Conservation (phyloP, 2,888 invertebrate genomes). For the Danaus chrysippus region DNA sequence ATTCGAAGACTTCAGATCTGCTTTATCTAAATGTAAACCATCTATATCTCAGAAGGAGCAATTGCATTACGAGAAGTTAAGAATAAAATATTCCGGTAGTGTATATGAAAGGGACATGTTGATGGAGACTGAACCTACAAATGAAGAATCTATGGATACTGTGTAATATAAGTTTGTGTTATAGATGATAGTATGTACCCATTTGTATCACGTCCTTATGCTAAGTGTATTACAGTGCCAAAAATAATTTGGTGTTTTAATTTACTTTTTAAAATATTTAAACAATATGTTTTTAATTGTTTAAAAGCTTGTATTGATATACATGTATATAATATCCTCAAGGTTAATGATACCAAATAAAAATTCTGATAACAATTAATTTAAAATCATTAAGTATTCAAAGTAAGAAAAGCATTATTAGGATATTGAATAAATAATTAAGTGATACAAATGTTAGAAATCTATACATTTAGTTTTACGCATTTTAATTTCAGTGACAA, state of each 20-base stretch:
- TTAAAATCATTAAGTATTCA: background rate
- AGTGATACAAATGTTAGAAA: constrained; percentile 31
- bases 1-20: constrained; percentile 86
- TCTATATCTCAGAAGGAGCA: constrained; percentile 91
- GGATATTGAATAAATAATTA: constrained; percentile 17
- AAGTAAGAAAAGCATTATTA: constrained; percentile 2
- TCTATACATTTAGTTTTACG: constrained; percentile 33
- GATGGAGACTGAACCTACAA: constrained; percentile 75
- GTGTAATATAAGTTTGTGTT: constrained; percentile 39
- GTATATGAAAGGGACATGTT: constrained; percentile 74
- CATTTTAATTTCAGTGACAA: constrained; percentile 44
- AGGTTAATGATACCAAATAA: background rate
- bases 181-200: constrained; percentile 28
- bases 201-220: constrained; percentile 38
- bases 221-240: constrained; percentile 57
- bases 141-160: constrained; percentile 75
- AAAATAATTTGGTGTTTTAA: constrained; percentile 23
- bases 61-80: constrained; percentile 86
- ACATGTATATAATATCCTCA: background rate
- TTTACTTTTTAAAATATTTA: constrained; percentile 12
- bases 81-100: constrained; percentile 81
- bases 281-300: constrained; percentile 21
- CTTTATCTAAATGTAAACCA: constrained; percentile 89
- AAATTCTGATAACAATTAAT: constrained; percentile 1
- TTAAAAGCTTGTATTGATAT: constrained; percentile 9